Conservation (phyloP, 1,140 invertebrate genomes). For the Agrilus planipennis region DNA sequence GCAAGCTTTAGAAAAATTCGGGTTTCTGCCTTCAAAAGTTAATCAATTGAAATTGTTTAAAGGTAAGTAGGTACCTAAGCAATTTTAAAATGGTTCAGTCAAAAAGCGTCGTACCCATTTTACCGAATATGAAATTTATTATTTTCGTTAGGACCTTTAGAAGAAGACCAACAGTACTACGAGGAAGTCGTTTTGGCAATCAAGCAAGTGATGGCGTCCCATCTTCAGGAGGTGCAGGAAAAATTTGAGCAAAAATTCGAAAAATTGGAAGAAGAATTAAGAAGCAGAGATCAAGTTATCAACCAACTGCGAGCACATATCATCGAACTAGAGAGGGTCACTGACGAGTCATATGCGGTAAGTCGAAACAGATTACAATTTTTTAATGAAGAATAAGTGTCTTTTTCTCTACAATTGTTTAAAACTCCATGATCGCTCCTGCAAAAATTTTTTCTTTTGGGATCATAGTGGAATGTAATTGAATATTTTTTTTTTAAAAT, state of each 20-base stretch:
- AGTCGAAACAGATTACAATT: constrained; percentile 21
- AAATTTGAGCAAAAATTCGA: constrained; percentile 57
- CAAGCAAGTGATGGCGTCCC: constrained; percentile 60
- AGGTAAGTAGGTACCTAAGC: too few relatives aligned
- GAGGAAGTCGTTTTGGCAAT: constrained; percentile 61
- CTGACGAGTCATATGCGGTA: constrained; percentile 44
- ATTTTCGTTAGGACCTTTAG: constrained; percentile 33
- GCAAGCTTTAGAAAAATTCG: constrained; percentile 17
- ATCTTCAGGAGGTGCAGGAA: constrained; percentile 52
- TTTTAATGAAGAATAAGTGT: too few relatives aligned
- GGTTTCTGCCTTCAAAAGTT: constrained; percentile 23
- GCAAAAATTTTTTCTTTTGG: too few relatives aligned
- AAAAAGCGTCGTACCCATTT: too few relatives aligned
- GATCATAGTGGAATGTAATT: too few relatives aligned
- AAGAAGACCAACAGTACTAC: constrained; percentile 63
- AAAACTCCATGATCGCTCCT: too few relatives aligned
- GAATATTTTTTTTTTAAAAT: too few relatives aligned
- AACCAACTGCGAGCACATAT: constrained; percentile 59
- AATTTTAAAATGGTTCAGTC: too few relatives aligned
- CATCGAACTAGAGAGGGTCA: constrained; percentile 48
- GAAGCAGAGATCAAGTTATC: constrained; percentile 65
- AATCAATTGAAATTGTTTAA: constrained; percentile 31
- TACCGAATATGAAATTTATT: too few relatives aligned
- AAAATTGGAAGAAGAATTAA: constrained; percentile 61
- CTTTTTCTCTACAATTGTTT: too few relatives aligned